Conservation (phyloP, 2,113 vertebrate genomes). For the Echinops telfairi region DNA sequence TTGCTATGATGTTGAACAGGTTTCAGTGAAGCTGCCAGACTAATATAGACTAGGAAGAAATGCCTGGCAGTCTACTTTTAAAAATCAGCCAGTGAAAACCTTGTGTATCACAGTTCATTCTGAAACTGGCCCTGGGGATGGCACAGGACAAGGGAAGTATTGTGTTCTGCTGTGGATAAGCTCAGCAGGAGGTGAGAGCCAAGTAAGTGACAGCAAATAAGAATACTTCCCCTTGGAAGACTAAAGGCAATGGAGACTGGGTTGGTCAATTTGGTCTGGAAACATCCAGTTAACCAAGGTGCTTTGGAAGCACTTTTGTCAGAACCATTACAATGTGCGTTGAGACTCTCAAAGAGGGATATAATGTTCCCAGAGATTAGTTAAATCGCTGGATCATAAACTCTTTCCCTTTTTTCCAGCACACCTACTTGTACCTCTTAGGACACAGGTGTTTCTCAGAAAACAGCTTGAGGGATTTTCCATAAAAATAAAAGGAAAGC, state of each 20-base stretch:
- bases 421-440: not conserved
- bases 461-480: not conserved
- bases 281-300: not conserved
- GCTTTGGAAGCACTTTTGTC: slow-evolving; percentile 20
- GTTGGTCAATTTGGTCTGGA: not conserved
- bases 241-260: not conserved
- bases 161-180: not conserved
- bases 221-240: not conserved
- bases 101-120: not conserved
- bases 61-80: not conserved
- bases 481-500: slow-evolving; percentile 25
- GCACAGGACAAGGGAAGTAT: not conserved
- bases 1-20: not conserved
- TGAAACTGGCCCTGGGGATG: not conserved
- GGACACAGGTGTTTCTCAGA: not conserved
- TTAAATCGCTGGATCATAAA: not conserved
- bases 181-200: not conserved
- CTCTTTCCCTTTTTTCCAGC: slow-evolving; percentile 31
- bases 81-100: not conserved
- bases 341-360: not conserved
- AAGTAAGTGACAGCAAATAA: not conserved
- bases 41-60: not conserved
- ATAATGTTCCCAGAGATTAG: not conserved
- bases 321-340: not conserved
- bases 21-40: not conserved